These are phyloP conservation scores for Drosophila busckii DNA, from an alignment of 1,140 invertebrate genomes.

Conservation along the genomic window DNA sequence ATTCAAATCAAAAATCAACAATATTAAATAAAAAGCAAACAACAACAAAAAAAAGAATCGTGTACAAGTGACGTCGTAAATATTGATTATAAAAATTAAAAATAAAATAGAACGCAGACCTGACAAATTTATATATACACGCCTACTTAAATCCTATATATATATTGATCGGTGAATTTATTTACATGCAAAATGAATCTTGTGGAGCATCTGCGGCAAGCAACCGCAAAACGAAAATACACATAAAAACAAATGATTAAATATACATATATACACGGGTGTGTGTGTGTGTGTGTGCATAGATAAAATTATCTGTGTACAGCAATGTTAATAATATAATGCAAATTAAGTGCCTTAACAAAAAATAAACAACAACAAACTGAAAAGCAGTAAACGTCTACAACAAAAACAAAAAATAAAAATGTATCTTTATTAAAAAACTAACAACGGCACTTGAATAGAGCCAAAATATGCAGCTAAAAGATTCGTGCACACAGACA, in stretches of 20 bases:
- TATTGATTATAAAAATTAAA: slow-evolving; percentile 17
- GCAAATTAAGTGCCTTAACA: slow-evolving; percentile 60
- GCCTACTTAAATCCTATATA: too few relatives aligned
- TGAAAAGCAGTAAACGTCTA: neutral
- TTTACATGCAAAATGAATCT: slow-evolving; percentile 54
- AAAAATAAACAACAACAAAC: slow-evolving; percentile 27
- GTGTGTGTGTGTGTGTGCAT: too few relatives aligned
- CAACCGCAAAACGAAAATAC: too few relatives aligned
- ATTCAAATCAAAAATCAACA: slow-evolving; percentile 49
- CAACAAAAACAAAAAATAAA: slow-evolving; percentile 1
- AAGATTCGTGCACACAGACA: slow-evolving; percentile 15
- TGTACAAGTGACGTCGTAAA: too few relatives aligned
- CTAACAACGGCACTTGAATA: too few relatives aligned
- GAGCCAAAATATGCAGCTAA: too few relatives aligned
- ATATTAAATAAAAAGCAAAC: slow-evolving; percentile 3
- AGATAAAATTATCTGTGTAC: too few relatives aligned
- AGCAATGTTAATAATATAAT: slow-evolving; percentile 54
- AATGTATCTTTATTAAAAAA: slow-evolving; percentile 58
- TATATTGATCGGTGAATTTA: slow-evolving; percentile 29
- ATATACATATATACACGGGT: too few relatives aligned
- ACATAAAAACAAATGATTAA: too few relatives aligned
- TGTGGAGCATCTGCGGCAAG: slow-evolving; percentile 11
- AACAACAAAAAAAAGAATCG: too few relatives aligned
- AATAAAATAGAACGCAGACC: slow-evolving; percentile 16
- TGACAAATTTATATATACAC: too few relatives aligned